phyloP scores from a whole-genome alignment of 2,888 invertebrate genomes.

The Parapristionchus giblindavisi region DNA sequence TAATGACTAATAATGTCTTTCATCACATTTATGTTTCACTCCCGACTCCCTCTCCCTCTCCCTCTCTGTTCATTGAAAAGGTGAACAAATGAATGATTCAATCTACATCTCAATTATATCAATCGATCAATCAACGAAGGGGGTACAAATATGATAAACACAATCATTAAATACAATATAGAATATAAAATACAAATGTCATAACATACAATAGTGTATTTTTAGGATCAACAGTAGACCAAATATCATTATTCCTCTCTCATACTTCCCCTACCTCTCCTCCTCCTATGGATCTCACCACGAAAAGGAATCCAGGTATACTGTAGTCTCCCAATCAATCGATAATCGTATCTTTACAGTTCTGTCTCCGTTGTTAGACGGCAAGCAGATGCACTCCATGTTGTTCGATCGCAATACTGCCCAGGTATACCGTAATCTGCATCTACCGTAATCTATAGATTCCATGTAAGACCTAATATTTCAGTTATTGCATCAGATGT shows the following conservation, averaged over 20 bases:
- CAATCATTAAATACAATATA: too few relatives aligned
- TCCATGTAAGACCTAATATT: too few relatives aligned
- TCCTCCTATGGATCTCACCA: constrained; percentile 32
- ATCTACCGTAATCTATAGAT: background rate
- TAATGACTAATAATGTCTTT: background rate
- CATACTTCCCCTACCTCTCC: constrained; percentile 17
- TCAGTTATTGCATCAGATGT: constrained; percentile 24
- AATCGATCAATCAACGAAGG: background rate
- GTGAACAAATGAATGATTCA: background rate
- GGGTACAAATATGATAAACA: background rate
- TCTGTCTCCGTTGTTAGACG: background rate
- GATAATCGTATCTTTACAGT: background rate
- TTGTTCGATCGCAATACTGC: constrained; percentile 11
- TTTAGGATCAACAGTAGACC: background rate
- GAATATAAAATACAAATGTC: too few relatives aligned
- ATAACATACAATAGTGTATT: background rate
- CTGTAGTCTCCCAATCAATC: background rate
- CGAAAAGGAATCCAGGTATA: constrained; percentile 20
- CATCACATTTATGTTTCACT: too few relatives aligned
- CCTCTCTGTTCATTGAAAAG: background rate
- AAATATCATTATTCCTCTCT: constrained; percentile 7
- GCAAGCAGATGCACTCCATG: constrained; percentile 12
- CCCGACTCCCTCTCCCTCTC: background rate
- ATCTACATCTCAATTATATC: background rate
- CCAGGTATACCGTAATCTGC: constrained; percentile 11